Evolutionary conservation across 1,140 invertebrate genomes (phyloP), one percentile per base, ranked within the genome.

Genomic region (Brachionus koreanus): DNA sequence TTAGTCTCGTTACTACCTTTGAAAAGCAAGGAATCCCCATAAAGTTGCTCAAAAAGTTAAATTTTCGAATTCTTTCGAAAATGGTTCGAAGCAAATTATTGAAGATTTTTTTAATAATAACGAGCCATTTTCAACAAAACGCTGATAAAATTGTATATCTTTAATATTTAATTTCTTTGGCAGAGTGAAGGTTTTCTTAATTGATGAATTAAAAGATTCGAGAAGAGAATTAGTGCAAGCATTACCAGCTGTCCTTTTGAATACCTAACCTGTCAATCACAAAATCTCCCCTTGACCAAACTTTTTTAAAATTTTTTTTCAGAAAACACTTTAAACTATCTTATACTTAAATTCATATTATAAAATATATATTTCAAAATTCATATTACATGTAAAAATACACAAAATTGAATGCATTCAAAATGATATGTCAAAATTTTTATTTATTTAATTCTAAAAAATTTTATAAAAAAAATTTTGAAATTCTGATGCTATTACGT

Each of bases 121-220:
- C 63, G 25, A 65, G 63, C 10, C 25, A 65, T 65, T 5, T 65
- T 65, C 33, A 65, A 65, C 33, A 37, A 33, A 37, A 65, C 63
- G 13, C 33, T n/a, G 33, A 65, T 37, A 37, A 65, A 33, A 37
- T 65, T 65, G 25, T 33, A 33, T n/a, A n/a, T n/a, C n/a, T n/a
- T n/a, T n/a, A 33, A 33, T n/a, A 65, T 25, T 65, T 7, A 65
- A n/a, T 65, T 19, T 65, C 12, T 37, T 65, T 65, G 7, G 25
- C 10, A 65, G 33, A 65, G 63, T 65, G 33, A 65, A 65, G 19
- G 57, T 63, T 63, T 19, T 23, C 23, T 63, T 63, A 33, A 65
- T 65, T 37, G 63, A 65, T 65, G 33, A 65, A 65, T 65, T 65
- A 65, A 65, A 37, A 35, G 63, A 65, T 16, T 37, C 29, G 33